phyloP scores from a whole-genome alignment of 2,113 vertebrate genomes.

The Emydura subglobosa region DNA sequence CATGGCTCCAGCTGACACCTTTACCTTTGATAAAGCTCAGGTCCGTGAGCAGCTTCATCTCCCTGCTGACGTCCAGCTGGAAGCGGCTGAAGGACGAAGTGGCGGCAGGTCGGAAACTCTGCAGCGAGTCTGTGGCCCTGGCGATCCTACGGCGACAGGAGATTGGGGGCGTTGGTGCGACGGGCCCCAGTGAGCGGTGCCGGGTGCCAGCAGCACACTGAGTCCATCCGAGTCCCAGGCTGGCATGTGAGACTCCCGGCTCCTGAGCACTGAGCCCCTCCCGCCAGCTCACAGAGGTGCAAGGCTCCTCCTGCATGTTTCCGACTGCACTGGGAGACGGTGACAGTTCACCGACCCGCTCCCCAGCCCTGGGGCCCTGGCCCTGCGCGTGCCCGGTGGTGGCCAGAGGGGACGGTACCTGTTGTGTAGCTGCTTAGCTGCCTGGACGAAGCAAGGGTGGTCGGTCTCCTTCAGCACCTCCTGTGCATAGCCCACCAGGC shows the following conservation, averaged over 20 bases:
- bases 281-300: not conserved
- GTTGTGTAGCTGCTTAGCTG: slow-evolving; percentile 91
- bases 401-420: slow-evolving; percentile 75
- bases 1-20: slow-evolving; percentile 50
- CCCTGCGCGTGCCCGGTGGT: rapidly evolving
- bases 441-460: slow-evolving; percentile 94
- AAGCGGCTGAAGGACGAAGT: slow-evolving; percentile 90
- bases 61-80: slow-evolving; percentile 90
- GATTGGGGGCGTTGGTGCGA: not conserved
- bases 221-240: too few species aligned
- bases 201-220: too few species aligned
- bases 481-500: slow-evolving; percentile 92
- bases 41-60: slow-evolving; percentile 87
- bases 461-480: slow-evolving; percentile 96
- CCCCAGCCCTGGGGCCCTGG: rapidly evolving
- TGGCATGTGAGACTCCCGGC: not conserved
- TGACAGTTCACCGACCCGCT: too few species aligned
- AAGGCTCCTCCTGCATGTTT: too few species aligned
- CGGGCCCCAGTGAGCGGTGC: too few species aligned
- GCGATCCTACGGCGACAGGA: slow-evolving; percentile 80
- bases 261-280: not conserved
- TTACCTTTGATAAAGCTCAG: slow-evolving; percentile 92
- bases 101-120: slow-evolving; percentile 88
- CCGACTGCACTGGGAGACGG: not conserved
- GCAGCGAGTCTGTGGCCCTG: slow-evolving; percentile 90